Evolutionary conservation across 37 sponge, comb jelly and placozoan genomes (phyloP), one percentile per base, ranked within the genome.

Genomic region (Hormiphora californensis): DNA sequence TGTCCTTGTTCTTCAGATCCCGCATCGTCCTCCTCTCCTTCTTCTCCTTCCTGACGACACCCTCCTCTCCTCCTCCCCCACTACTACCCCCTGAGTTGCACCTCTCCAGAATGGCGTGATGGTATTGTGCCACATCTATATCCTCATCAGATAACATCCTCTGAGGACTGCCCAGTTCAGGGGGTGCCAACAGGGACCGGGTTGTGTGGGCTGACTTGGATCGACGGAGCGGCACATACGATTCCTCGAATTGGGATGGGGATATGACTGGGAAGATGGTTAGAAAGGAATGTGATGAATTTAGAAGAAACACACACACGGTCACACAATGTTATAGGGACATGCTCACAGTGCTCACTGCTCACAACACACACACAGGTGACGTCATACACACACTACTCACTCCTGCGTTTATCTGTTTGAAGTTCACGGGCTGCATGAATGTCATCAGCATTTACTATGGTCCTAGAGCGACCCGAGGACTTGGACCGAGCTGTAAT

Each of bases 221-320:
- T n/a, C n/a, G n/a, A n/a, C n/a, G n/a, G n/a, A n/a, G n/a, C n/a
- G n/a, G n/a, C n/a, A n/a, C n/a, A n/a, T n/a, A n/a, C n/a, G n/a
- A n/a, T n/a, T n/a, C n/a, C n/a, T 57, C 61, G n/a, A 30, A 57
- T 57, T 30, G 61, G 61, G 61, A 15, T n/a, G n/a, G n/a, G n/a
- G n/a, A n/a, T 15, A 57, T 28, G n/a, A 15, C 61, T 57, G 61
- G 61, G n/a, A 57, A 23, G 27, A 5, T 28, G 30, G 27, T 57
- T 4, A 57, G 61, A 28, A 57, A 57, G 27, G n/a, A n/a, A n/a
- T n/a, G n/a, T n/a, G n/a, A 23, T 57, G 61, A 57, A 57, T 57
- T 57, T 21, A 57, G 23, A 5, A 5, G 27, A 57, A 12, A 23
- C n/a, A 57, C n/a, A 49, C 61, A 15, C 61, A 57, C 61, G 61